These are phyloP conservation scores for Crocuta crocuta DNA, from an alignment of 2,113 vertebrate species.

Conservation along the genomic window DNA sequence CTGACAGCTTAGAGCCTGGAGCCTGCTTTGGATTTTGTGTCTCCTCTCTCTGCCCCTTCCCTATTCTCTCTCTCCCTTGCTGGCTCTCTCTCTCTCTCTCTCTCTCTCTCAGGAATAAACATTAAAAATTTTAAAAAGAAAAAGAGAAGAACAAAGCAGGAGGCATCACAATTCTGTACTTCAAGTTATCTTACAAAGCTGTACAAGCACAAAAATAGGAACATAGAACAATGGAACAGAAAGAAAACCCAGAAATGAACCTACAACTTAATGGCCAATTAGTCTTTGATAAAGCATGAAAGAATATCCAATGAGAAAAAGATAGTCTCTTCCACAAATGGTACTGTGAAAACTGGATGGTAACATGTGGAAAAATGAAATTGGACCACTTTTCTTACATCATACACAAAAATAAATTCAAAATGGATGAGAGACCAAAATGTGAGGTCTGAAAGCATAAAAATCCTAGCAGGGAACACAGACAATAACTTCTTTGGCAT, in stretches of 20 bases:
- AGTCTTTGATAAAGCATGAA: neutral
- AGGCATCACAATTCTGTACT: neutral
- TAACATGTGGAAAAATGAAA: neutral
- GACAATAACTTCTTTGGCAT: neutral
- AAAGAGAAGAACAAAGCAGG: neutral
- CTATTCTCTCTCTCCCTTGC: no score
- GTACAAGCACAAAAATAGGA: neutral
- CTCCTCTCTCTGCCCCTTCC: no score
- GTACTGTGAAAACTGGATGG: neutral
- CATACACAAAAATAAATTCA: neutral
- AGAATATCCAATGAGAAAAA: neutral
- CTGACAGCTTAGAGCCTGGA: no score
- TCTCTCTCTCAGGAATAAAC: no score
- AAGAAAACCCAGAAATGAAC: neutral
- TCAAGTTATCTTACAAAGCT: neutral
- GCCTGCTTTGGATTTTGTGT: no score
- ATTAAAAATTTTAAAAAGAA: no score
- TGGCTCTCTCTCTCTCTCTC: no score
- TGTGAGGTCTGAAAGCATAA: neutral
- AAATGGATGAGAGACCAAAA: neutral
- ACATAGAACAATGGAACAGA: neutral
- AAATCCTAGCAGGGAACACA: neutral
- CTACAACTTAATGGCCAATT: neutral
- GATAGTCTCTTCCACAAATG: neutral
- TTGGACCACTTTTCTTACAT: neutral